phyloP scores from a whole-genome alignment of 2,797 vertebrate species.

The Smutsia gigantea region DNA sequence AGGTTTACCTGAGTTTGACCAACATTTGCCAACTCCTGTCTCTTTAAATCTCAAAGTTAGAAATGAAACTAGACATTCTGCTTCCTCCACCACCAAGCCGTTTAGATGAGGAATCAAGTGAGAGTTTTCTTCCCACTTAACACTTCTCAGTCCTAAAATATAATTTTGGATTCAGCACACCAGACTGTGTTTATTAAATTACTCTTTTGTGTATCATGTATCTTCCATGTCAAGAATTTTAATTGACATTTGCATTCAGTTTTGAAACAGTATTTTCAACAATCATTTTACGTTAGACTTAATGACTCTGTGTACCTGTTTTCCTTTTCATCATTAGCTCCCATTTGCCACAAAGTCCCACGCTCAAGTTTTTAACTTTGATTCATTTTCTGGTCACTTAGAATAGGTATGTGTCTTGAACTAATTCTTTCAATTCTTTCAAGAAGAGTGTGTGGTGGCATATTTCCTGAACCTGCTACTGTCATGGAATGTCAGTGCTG shows the following conservation, averaged over 20 bases:
- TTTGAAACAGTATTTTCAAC: constrained; percentile 53
- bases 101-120: constrained; percentile 55
- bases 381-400: not conserved
- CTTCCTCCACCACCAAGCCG: constrained; percentile 1
- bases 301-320: not conserved
- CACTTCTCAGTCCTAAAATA: constrained; percentile 74
- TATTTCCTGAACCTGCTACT: not conserved
- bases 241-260: constrained; percentile 31
- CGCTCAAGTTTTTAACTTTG: not conserved
- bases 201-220: constrained; percentile 55
- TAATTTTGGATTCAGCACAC: constrained; percentile 55
- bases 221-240: constrained; percentile 67
- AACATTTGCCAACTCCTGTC: not conserved
- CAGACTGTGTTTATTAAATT: constrained; percentile 74
- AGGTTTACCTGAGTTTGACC: not conserved
- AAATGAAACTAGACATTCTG: constrained; percentile 48
- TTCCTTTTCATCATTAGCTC: not conserved
- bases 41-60: constrained; percentile 60
- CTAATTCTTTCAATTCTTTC: not conserved
- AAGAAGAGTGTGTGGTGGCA: not conserved
- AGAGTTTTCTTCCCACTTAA: constrained; percentile 62
- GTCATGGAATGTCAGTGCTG: not conserved
- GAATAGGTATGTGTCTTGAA: not conserved
- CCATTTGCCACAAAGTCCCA: not conserved
- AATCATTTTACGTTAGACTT: not conserved